Evolutionary conservation across 1,140 invertebrate genomes (phyloP), one percentile per base, ranked within the genome.

Genomic region (Belonocnema kinseyi): DNA sequence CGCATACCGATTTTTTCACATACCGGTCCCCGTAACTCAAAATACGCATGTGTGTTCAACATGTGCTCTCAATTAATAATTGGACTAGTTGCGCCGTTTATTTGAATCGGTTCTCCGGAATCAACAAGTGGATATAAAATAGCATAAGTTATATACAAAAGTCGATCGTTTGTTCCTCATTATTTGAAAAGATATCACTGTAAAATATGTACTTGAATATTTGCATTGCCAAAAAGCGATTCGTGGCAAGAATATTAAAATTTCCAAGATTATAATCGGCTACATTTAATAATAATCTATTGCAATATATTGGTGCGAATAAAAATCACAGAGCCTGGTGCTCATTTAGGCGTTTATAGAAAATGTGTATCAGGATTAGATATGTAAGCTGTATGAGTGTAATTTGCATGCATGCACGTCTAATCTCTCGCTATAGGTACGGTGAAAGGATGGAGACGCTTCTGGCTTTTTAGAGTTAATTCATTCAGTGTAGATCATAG

Each of bases 41-140:
- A 14, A 66, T 21, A 16, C 56, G 21, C 14, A 6, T 61, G 56
- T 14, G 12, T 61, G 8, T 61, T 61, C 8, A 33, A n/a, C 26
- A 66, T 33, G 14, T 66, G 61, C 13, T 66, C 61, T 66, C 61
- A 66, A 56, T 56, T 56, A 56, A 66, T 66, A 21, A 66, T 66
- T 66, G 33, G 33, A 40, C 61, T 46, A 66, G 61, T 66, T 66
- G 16, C 8, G 61, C 40, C 61, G 26, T 66, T 66, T 40, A 66
- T 40, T 66, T 46, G 16, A 66, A n/a, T 66, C 21, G 33, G 14
- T 66, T 66, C 61, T n/a, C 61, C 14, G 61, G 61, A 66, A 66
- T 26, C 3, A 66, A 66, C 61, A 66, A 66, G 61, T 66, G 40
- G 40, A 46, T 10, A 46, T 0, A 11, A 46, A 46, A 46, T 46